phyloP scores from a whole-genome alignment of 2,797 vertebrate genomes.

The Anableps anableps region DNA sequence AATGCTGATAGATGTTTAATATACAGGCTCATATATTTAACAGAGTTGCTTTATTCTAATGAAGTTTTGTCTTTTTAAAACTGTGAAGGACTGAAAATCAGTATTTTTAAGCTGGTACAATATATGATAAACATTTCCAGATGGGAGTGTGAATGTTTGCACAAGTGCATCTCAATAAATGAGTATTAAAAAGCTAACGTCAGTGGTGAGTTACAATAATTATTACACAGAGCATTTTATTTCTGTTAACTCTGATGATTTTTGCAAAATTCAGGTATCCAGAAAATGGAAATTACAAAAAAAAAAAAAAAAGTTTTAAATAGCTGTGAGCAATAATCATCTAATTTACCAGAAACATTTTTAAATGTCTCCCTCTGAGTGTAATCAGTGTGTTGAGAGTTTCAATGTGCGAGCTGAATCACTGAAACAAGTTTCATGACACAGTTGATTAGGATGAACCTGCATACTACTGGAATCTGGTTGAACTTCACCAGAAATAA shows the following conservation, averaged over 20 bases:
- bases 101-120: constrained; percentile 28
- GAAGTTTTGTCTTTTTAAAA: constrained; percentile 14
- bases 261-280: background rate
- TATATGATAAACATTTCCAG: background rate
- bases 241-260: background rate
- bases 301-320: background rate
- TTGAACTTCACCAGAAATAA: background rate
- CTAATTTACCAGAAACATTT: background rate
- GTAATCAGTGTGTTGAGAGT: background rate
- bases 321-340: background rate
- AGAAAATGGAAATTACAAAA: background rate
- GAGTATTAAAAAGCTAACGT: background rate
- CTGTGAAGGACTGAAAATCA: constrained; percentile 4
- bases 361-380: too few relatives aligned
- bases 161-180: background rate
- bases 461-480: background rate
- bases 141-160: background rate
- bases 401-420: background rate
- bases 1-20: constrained; percentile 15
- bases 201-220: background rate
- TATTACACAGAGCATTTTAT: background rate
- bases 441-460: background rate
- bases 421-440: background rate
- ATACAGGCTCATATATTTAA: constrained; percentile 9
- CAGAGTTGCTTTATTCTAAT: background rate